Conservation (phyloP, 2,888 invertebrate species). For the Epinotia demarniana region DNA sequence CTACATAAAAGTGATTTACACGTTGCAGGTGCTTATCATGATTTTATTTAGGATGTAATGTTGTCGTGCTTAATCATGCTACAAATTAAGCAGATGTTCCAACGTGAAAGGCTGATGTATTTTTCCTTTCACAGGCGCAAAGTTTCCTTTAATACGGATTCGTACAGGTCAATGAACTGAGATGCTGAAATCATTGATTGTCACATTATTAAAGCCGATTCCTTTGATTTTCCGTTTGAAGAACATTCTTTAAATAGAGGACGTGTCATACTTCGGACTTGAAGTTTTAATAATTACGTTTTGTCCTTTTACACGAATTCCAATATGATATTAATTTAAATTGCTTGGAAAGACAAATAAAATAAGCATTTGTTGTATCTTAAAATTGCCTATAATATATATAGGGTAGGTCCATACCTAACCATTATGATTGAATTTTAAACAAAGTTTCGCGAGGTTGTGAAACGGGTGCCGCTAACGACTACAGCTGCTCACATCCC, state of each 20-base stretch:
- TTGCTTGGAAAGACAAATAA: background rate
- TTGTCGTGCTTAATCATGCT: conserved; percentile 31
- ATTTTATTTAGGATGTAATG: conserved; percentile 44
- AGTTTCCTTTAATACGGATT: background rate
- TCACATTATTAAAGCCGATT: background rate
- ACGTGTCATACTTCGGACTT: background rate
- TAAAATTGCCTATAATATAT: background rate
- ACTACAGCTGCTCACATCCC: conserved; percentile 15
- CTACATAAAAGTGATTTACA: conserved; percentile 44
- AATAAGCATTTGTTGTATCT: background rate
- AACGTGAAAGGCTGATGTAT: background rate
- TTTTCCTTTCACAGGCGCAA: background rate
- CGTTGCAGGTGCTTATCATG: conserved; percentile 43
- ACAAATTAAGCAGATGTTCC: conserved; percentile 6
- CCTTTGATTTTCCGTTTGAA: background rate
- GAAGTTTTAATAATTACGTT: no score
- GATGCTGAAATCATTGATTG: background rate
- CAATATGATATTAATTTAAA: background rate
- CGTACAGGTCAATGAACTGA: background rate
- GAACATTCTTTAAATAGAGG: background rate
- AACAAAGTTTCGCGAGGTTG: conserved; percentile 25
- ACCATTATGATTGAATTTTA: conserved; percentile 33
- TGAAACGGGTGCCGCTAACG: conserved; percentile 38
- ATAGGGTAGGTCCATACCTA: conserved; percentile 7
- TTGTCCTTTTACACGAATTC: no score